Evolutionary conservation across 2,888 invertebrate species (phyloP), one percentile per base, ranked within the genome.

Genomic region (Mythimna ferrago): DNA sequence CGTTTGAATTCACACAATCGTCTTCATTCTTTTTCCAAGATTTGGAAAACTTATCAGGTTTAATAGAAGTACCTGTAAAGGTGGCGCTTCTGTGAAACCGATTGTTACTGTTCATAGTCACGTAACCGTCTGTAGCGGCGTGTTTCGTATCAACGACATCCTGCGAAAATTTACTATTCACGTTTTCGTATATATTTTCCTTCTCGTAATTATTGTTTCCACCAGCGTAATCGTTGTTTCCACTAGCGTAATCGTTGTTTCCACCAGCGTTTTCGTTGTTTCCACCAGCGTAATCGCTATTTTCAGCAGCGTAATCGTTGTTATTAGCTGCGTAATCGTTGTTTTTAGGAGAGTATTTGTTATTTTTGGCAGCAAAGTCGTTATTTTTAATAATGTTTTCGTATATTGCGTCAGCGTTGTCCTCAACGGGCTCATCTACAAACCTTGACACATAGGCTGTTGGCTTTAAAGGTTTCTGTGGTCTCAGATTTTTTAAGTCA

Each of bases 91-190:
- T 70, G 32, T 72, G 73, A 64, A 77, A 51, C 54, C 10, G 32
- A 66, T 44, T 73, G 58, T 69, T 57, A 48, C 72, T 58, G 14
- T 65, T 16, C 83, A 85, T 85, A 66, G 32, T 2, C 48, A 74
- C 65, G 66, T 83, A 83, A 19, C 66, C 65, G 35, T 51, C n/a
- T 58, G 60, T 63, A 68, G 21, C 11, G 44, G 65, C 32, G 7
- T 0, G 10, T 9, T 11, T 64, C 73, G 81, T 86, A 38, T 83
- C 88, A 83, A 92, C 93, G 69, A 88, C 84, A 71, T 93, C 92
- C 78, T 92, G 90, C 2, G 90, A 87, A 56, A 92, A 76, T 80
- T 92, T 93, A 26, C 44, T 66, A 57, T 57, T 68, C 32, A 84
- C 65, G 68, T 87, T 87, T 82, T 69, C 73, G 63, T 80, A 82